Conservation (phyloP, 2,113 vertebrate species). For the Taxidea taxus region DNA sequence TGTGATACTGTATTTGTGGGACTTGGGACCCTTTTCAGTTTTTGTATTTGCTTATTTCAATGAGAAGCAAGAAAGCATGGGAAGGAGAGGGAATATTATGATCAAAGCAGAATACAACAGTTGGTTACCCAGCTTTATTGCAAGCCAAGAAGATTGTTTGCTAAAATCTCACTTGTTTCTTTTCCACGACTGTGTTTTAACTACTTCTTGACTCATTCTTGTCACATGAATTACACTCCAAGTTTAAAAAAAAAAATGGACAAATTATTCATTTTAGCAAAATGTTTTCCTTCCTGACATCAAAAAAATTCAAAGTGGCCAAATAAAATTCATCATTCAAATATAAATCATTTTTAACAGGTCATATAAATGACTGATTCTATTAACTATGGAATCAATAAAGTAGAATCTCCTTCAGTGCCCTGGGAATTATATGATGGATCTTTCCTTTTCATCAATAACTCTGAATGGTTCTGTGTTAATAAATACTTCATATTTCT, state of each 20-base stretch:
- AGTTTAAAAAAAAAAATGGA: constrained; percentile 11
- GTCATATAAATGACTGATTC: constrained; percentile 59
- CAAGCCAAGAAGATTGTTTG: background rate
- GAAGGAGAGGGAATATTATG: background rate
- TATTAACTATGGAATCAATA: constrained; percentile 69
- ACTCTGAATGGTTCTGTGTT: constrained; percentile 52
- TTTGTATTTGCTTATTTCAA: background rate
- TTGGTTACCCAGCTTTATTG: background rate
- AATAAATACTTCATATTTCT: constrained; percentile 70
- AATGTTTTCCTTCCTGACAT: constrained; percentile 1
- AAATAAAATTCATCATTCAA: constrained; percentile 60
- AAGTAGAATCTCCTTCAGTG: constrained; percentile 43
- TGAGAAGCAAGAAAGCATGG: background rate
- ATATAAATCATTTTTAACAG: constrained; percentile 62
- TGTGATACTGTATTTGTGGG: background rate
- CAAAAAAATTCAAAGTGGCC: constrained; percentile 32
- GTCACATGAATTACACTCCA: background rate
- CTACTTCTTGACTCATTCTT: background rate
- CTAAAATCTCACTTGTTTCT: background rate
- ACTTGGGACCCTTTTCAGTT: background rate
- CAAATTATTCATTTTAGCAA: constrained; percentile 39
- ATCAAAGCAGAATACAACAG: background rate
- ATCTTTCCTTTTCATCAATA: constrained; percentile 67
- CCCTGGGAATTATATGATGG: constrained; percentile 46
- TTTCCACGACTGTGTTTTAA: background rate